These are phyloP conservation scores for Steromphala cineraria DNA, from an alignment of 2,888 invertebrate genomes.

Conservation along the genomic window DNA sequence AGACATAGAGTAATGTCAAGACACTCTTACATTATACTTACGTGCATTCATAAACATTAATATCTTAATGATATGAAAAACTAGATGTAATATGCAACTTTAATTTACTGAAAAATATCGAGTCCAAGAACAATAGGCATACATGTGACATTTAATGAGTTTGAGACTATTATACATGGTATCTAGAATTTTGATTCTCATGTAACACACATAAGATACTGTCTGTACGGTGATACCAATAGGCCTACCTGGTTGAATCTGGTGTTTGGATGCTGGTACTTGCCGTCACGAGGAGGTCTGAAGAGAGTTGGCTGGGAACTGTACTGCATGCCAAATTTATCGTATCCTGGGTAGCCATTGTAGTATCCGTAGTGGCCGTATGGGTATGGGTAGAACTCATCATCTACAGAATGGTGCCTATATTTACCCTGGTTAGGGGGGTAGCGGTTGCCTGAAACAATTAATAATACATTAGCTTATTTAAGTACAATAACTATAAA, in stretches of 20 bases:
- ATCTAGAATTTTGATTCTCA: no score
- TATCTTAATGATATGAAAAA: no score
- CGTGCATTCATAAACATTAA: no score
- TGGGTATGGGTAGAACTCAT: constrained; percentile 62
- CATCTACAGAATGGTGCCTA: constrained; percentile 71
- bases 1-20: no score
- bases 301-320: constrained; percentile 67
- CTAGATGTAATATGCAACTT: no score
- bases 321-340: constrained; percentile 64
- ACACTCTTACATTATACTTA: no score
- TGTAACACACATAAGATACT: no score
- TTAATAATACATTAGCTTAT: not conserved
- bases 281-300: constrained; percentile 59
- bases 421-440: constrained; percentile 55
- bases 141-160: no score
- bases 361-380: constrained; percentile 48
- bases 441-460: constrained; percentile 55
- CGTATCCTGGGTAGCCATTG: constrained; percentile 45
- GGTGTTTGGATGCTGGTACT: constrained; percentile 66
- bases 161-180: no score
- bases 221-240: not conserved
- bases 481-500: not conserved
- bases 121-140: no score
- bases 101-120: no score
- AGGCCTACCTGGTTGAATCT: constrained; percentile 63